Evolutionary conservation across 2,113 vertebrate genomes (phyloP).

Genomic region (Pycnonotus jocosus): DNA sequence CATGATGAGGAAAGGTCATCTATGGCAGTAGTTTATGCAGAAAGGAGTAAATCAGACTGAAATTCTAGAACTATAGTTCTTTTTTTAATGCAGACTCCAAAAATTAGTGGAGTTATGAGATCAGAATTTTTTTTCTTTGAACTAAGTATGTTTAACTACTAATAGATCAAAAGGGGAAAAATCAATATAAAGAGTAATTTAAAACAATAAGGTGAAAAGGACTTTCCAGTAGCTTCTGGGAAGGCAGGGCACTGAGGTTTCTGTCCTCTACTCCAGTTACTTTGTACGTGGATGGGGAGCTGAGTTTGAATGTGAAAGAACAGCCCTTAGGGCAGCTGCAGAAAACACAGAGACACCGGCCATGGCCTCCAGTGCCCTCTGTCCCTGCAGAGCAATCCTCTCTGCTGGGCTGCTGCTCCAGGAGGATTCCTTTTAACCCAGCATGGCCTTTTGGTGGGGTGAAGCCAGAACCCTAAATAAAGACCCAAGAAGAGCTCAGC

Average conservation of each 20-base stretch:
- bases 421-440: background rate
- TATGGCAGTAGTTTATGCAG: background rate
- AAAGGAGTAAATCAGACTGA: conserved; percentile 14
- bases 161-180: background rate
- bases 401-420: background rate
- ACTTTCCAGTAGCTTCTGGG: background rate
- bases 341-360: background rate
- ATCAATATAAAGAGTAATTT: background rate
- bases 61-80: background rate
- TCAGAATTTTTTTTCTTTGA: background rate
- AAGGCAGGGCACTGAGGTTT: background rate
- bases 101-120: background rate
- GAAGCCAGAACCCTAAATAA: background rate
- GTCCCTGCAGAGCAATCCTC: background rate
- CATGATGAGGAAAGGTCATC: conserved; percentile 9
- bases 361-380: background rate
- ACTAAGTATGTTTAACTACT: background rate
- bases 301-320: background rate
- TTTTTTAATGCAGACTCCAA: background rate
- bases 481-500: background rate
- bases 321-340: background rate
- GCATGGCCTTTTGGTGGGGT: background rate
- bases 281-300: background rate
- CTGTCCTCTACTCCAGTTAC: background rate
- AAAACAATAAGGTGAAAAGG: background rate